Evolutionary conservation across 2,113 vertebrate genomes (phyloP), one percentile per base, ranked within the genome.

Genomic region (Camelus bactrianus): DNA sequence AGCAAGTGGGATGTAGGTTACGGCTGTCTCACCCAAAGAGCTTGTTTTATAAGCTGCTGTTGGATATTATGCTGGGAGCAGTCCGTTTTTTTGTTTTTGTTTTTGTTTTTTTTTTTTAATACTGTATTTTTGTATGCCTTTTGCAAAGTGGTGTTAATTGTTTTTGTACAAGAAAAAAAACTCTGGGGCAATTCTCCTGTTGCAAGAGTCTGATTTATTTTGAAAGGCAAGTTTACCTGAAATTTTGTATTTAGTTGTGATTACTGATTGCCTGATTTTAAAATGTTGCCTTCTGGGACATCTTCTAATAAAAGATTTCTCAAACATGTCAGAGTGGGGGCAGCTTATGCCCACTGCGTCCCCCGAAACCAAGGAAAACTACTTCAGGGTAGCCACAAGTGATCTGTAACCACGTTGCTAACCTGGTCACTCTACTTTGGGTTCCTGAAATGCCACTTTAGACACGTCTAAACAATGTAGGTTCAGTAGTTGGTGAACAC

Each of bases 91-190:
- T 67, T 35, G 35, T 35, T 35, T 35, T 35, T 35, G 35, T 35
- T 35, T 35, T 35, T 35, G 35, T 35, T 46, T 60, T 65, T 94
- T 65, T 94, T 89, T 96, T 96, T 91, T 87, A 96, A 99, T 98
- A 98, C 98, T 98, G 98, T 99, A 99, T 99, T 99, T 99, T 99
- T 99, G 98, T 99, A 99, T 98, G 96, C 98, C 96, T 98, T 99
- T 99, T 98, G 89, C 98, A 98, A 98, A 98, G 98, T 98, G 98
- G 98, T 98, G 98, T 83, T 98, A 97, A 98, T 98, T 96, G 96
- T 97, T 98, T 97, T 98, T 98, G 96, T 98, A 98, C 72, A 91
- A 97, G 97, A 56, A 93, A 90, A 93, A 93, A 54, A 58, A 5
- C 58, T 82, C 77, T 84, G 65, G 93, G 77, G 88, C 73, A 93